A percentile compares a stretch with the other conserved stretches of the same genome.
Conservation (phyloP, 2,888 invertebrate species). For the Hypomecis punctinalis region DNA sequence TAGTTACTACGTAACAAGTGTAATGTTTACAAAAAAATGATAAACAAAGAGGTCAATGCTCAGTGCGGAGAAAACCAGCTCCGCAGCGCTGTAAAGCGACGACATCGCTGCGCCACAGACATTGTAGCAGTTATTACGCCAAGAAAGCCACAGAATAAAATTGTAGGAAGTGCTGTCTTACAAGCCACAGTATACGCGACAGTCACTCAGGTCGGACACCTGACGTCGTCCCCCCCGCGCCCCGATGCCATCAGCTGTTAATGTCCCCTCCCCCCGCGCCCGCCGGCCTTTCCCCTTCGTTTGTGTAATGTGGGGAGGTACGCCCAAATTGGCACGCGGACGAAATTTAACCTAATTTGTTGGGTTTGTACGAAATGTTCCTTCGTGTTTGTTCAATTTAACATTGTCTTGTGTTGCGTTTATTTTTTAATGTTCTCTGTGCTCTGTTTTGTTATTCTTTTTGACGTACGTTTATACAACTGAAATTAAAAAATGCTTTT, state of each 20-base stretch:
- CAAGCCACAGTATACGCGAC: conserved; percentile 20
- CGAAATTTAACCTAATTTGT: conserved; percentile 44
- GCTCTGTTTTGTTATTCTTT: neutral
- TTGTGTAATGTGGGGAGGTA: conserved; percentile 82
- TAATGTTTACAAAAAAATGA: conserved; percentile 68
- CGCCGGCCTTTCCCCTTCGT: conserved; percentile 83
- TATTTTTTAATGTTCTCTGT: conserved; percentile 4
- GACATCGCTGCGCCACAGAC: conserved; percentile 49
- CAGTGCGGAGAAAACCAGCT: conserved; percentile 63
- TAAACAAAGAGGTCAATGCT: conserved; percentile 82
- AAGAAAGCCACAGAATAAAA: conserved; percentile 11
- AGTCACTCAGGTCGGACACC: conserved; percentile 71
- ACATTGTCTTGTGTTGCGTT: conserved; percentile 18
- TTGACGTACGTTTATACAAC: too few relatives aligned
- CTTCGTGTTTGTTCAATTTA: conserved; percentile 31
- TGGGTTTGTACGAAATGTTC: conserved; percentile 30
- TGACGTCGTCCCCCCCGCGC: conserved; percentile 69
- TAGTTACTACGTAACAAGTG: conserved; percentile 36
- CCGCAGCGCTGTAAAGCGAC: conserved; percentile 70
- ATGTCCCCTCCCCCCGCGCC: conserved; percentile 70
- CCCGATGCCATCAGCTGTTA: conserved; percentile 82
- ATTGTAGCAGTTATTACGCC: conserved; percentile 1
- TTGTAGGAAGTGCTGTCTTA: conserved; percentile 9
- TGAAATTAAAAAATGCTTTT: too few relatives aligned
- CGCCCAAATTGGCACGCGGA: conserved; percentile 57